A percentile compares a stretch with the other conserved stretches of the same genome.
These are phyloP conservation scores for Phymorhynchus buccinoides DNA, from an alignment of 1,140 invertebrate species.

Conservation along the genomic window DNA sequence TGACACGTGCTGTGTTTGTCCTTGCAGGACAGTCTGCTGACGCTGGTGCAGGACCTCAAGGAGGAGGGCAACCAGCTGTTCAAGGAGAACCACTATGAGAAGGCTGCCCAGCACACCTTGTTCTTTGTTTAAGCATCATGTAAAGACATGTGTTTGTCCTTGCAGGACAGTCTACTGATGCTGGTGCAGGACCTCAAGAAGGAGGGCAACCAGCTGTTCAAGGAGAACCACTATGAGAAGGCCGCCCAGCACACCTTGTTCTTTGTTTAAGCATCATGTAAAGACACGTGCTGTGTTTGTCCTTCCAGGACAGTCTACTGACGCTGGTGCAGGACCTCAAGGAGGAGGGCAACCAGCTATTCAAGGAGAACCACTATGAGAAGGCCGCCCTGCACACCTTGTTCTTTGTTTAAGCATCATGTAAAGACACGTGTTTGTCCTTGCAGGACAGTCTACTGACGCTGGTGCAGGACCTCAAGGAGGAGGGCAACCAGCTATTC, in stretches of 20 bases:
- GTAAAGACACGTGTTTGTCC: too few relatives aligned
- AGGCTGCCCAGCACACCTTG: too few relatives aligned
- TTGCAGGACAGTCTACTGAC: slow-evolving; percentile 52
- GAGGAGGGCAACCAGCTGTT: slow-evolving; percentile 64
- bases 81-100: slow-evolving; percentile 53
- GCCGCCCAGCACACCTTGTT: too few relatives aligned
- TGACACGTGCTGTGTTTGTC: too few relatives aligned
- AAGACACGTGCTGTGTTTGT: too few relatives aligned
- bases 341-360: slow-evolving; percentile 62
- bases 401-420: too few relatives aligned
- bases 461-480: slow-evolving; percentile 63
- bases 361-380: slow-evolving; percentile 55
- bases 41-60: slow-evolving; percentile 61
- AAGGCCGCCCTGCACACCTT: slow-evolving; percentile 55
- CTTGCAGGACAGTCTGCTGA: slow-evolving; percentile 52
- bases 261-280: too few relatives aligned
- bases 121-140: too few relatives aligned
- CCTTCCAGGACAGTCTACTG: slow-evolving; percentile 53
- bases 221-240: slow-evolving; percentile 52
- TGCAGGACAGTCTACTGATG: slow-evolving; percentile 51
- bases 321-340: slow-evolving; percentile 61
- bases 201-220: slow-evolving; percentile 62
- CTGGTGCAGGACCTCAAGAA: slow-evolving; percentile 64
- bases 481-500: slow-evolving; percentile 63
- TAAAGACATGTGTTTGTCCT: too few relatives aligned